Evolutionary conservation across 2,113 vertebrate genomes (phyloP).

Genomic region (Gambusia affinis): DNA sequence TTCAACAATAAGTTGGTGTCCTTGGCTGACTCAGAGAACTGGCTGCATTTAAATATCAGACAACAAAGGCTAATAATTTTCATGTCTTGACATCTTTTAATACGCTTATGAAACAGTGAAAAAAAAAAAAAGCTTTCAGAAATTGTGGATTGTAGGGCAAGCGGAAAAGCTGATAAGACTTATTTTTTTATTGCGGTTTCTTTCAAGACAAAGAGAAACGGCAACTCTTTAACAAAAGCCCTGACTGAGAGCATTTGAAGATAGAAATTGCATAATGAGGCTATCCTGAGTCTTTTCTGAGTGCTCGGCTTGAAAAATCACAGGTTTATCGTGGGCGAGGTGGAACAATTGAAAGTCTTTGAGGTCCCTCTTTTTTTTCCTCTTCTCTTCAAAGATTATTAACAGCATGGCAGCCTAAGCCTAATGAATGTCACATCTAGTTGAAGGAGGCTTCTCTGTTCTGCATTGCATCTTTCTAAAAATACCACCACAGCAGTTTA

Average conservation of each 20-base stretch:
- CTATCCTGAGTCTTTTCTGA: conserved; percentile 44
- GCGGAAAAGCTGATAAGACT: conserved; percentile 44
- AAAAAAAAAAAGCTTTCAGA: background rate
- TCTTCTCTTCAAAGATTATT: conserved; percentile 47
- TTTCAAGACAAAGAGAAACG: conserved; percentile 56
- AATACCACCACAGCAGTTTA: background rate
- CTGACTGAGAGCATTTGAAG: conserved; percentile 45
- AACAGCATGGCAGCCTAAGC: conserved; percentile 38
- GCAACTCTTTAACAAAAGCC: conserved; percentile 51
- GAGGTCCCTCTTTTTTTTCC: conserved; percentile 17
- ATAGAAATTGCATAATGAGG: conserved; percentile 54
- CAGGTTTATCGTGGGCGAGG: conserved; percentile 49
- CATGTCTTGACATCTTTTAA: conserved; percentile 54
- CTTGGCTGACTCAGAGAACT: conserved; percentile 34
- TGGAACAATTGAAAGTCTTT: conserved; percentile 60
- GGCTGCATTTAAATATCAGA: conserved; percentile 63
- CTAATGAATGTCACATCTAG: conserved; percentile 34
- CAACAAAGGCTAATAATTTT: conserved; percentile 56
- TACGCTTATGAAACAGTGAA: conserved; percentile 19
- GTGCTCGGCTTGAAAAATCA: conserved; percentile 43
- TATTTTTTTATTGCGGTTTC: background rate
- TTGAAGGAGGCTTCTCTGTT: conserved; percentile 11
- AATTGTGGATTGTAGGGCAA: conserved; percentile 20
- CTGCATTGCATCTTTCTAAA: background rate
- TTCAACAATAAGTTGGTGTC: conserved; percentile 43